Percentiles rank a stretch among this genome's conserved stretches.
Evolutionary conservation across 2,797 vertebrate species (phyloP).

Genomic region (Ciconia nigra): DNA sequence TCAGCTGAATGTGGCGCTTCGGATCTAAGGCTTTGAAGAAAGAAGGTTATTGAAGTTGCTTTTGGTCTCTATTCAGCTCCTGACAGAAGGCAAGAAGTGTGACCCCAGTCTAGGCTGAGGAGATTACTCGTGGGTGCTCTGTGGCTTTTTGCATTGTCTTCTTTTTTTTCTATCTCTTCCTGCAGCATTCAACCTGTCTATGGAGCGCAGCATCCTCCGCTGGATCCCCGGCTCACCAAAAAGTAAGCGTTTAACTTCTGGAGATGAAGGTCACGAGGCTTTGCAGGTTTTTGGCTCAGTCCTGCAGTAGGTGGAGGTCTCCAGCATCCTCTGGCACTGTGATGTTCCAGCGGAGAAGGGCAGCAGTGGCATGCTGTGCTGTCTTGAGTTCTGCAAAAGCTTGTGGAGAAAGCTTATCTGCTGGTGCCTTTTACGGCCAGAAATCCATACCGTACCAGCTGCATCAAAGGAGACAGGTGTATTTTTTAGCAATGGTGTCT

Average conservation of each 20-base stretch:
- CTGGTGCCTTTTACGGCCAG: neutral
- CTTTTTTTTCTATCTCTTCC: neutral
- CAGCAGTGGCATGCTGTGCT: neutral
- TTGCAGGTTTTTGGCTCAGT: neutral
- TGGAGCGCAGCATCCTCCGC: conserved; percentile 95
- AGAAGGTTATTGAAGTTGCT: neutral
- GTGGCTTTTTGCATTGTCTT: neutral
- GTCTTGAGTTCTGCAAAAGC: neutral
- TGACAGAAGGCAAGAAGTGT: neutral
- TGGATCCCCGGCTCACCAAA: conserved; percentile 88
- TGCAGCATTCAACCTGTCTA: conserved; percentile 94
- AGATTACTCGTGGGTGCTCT: neutral
- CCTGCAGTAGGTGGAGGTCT: neutral
- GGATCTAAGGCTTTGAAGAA: neutral
- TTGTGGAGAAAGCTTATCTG: neutral
- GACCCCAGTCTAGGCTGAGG: neutral
- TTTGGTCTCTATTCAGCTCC: neutral
- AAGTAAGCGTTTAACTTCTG: conserved; percentile 80
- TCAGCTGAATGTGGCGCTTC: neutral
- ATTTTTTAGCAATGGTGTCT: neutral
- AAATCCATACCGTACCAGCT: neutral
- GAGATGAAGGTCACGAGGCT: fast-evolving
- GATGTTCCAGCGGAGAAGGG: neutral
- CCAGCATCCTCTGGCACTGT: neutral
- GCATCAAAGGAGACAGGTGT: neutral